Conservation (phyloP, 37 sponge, comb jelly and placozoan species). For the Spongilla lacustris region DNA sequence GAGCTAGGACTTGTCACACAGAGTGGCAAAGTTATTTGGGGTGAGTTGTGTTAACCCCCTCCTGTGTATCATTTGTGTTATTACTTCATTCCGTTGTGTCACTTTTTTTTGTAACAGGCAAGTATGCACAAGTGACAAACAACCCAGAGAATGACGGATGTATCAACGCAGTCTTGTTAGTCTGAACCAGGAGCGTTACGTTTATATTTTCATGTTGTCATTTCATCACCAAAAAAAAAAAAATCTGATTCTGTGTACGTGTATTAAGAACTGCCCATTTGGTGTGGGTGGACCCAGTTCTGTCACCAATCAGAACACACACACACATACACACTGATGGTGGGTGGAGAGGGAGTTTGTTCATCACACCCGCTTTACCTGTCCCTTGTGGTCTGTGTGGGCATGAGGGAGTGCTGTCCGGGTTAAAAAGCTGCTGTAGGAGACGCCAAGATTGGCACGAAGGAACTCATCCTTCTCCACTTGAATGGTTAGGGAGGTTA, state of each 20-base stretch:
- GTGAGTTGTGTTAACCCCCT: slow-evolving; percentile 48
- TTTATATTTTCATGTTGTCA: neutral
- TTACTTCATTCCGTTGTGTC: neutral
- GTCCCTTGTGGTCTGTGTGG: neutral
- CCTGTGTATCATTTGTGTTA: neutral
- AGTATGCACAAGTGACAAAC: slow-evolving; percentile 99
- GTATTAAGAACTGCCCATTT: neutral
- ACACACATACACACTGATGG: neutral
- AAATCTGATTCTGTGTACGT: neutral
- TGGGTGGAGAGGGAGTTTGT: neutral
- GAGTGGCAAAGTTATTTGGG: slow-evolving; percentile 99
- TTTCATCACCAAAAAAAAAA: neutral
- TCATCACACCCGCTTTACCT: neutral
- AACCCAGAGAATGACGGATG: slow-evolving; percentile 99
- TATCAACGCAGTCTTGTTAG: slow-evolving; percentile 97
- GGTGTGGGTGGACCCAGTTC: neutral
- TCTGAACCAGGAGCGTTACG: slow-evolving; percentile 27
- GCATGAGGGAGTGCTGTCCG: neutral
- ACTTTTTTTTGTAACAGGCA: slow-evolving; percentile 44
- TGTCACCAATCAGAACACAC: neutral
- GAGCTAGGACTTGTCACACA: slow-evolving; percentile 98
- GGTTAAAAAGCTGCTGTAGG: neutral
- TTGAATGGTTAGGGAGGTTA: slow-evolving; percentile 78
- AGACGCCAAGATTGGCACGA: slow-evolving; percentile 6
- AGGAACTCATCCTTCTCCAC: slow-evolving; percentile 90